A percentile compares a stretch with the other conserved stretches of the same genome.
Conservation (phyloP, 2,113 vertebrate genomes). For the Corvus cornix region DNA sequence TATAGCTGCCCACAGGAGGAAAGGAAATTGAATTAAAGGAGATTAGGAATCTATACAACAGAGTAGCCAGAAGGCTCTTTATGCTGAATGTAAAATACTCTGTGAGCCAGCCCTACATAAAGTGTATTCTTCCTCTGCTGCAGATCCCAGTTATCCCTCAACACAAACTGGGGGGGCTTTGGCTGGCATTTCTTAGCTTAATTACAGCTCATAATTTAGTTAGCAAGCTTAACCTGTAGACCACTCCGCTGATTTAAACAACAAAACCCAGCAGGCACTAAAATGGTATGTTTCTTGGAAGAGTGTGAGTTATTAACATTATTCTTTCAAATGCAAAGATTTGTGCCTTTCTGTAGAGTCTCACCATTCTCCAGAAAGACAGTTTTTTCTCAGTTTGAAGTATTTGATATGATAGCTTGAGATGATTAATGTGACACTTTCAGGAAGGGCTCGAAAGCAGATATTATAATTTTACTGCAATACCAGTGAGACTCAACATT, state of each 20-base stretch:
- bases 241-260: neutral
- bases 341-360: neutral
- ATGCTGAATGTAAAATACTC: neutral
- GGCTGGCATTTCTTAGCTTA: neutral
- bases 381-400: neutral
- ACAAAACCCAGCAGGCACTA: neutral
- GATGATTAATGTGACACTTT: neutral
- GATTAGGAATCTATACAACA: neutral
- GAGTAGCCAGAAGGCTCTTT: neutral
- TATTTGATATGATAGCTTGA: neutral
- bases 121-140: neutral
- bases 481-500: constrained; percentile 2
- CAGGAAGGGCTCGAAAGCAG: neutral
- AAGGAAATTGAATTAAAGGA: constrained; percentile 4
- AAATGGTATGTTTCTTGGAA: neutral
- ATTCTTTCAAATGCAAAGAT: constrained; percentile 13
- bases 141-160: neutral
- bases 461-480: neutral
- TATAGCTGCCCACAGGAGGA: neutral
- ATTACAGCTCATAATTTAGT: neutral
- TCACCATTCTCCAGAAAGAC: neutral
- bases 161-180: neutral
- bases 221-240: neutral
- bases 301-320: neutral
- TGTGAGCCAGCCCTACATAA: neutral